Conservation (phyloP, 2,888 invertebrate genomes). For the Oligia fasciuncula region DNA sequence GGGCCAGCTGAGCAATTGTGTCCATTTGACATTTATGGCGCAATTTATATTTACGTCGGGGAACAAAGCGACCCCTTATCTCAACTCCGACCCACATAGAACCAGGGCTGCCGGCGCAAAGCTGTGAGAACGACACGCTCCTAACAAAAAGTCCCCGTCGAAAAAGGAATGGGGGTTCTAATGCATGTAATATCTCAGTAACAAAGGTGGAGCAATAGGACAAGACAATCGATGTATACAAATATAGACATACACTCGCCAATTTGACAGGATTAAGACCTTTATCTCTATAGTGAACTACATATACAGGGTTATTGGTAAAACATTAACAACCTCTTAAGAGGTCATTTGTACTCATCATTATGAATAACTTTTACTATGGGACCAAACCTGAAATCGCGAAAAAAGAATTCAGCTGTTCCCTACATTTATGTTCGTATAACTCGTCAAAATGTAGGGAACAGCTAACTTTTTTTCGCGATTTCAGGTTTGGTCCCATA, state of each 20-base stretch:
- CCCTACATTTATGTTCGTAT: background rate
- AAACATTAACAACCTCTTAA: too few species aligned
- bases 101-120: conserved; percentile 57
- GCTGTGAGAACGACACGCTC: conserved; percentile 42
- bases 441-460: background rate
- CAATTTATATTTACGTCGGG: conserved; percentile 82
- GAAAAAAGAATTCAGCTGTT: too few species aligned
- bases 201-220: conserved; percentile 41
- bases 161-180: conserved; percentile 46
- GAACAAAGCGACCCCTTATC: conserved; percentile 75
- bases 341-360: too few species aligned
- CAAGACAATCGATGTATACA: conserved; percentile 44
- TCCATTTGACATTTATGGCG: conserved; percentile 84
- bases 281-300: conserved; percentile 9
- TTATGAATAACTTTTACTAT: too few species aligned
- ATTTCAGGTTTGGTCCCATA: too few species aligned
- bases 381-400: too few species aligned
- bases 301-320: background rate
- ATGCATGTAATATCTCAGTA: conserved; percentile 56
- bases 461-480: too few species aligned
- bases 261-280: conserved; percentile 24
- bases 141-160: conserved; percentile 51
- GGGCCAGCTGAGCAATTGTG: conserved; percentile 77
- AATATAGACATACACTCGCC: conserved; percentile 10
- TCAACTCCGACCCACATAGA: conserved; percentile 64